Percentiles rank a stretch among this genome's conserved stretches.
phyloP scores from a whole-genome alignment of 1,140 invertebrate genomes.

The Rhyacophila brunnea region DNA sequence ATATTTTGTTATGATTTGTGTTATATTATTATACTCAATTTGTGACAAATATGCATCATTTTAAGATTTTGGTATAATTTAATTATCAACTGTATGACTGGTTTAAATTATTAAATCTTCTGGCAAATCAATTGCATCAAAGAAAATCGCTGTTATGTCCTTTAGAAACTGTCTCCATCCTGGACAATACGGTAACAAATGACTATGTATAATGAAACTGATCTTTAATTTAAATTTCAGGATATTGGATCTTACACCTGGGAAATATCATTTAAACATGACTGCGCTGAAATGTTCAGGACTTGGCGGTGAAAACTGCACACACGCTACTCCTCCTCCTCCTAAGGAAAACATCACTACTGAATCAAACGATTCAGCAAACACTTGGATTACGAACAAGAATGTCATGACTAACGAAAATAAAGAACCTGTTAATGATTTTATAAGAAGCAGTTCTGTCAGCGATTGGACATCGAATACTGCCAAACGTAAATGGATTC shows the following conservation, averaged over 20 bases:
- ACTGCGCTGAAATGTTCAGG: constrained; percentile 22
- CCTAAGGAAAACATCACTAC: not conserved
- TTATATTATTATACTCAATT: no score
- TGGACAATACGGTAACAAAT: no score
- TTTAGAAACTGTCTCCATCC: no score
- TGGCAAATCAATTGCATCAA: no score
- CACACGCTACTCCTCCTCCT: constrained; percentile 16
- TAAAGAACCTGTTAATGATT: constrained; percentile 9
- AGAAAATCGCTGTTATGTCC: no score
- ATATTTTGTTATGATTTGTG: no score
- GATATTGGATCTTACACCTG: constrained; percentile 25
- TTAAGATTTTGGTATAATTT: no score
- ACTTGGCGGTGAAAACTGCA: constrained; percentile 16
- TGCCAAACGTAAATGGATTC: constrained; percentile 31
- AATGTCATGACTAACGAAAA: not conserved
- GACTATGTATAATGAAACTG: no score
- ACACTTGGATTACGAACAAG: constrained; percentile 11
- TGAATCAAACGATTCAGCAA: not conserved
- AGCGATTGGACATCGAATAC: constrained; percentile 25
- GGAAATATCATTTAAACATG: constrained; percentile 31
- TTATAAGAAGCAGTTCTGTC: constrained; percentile 10
- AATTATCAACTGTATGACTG: no score
- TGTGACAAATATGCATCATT: no score
- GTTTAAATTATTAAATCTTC: no score
- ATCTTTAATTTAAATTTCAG: no score